phyloP scores from a whole-genome alignment of 2,113 vertebrate genomes.

The Spea multiplicata region DNA sequence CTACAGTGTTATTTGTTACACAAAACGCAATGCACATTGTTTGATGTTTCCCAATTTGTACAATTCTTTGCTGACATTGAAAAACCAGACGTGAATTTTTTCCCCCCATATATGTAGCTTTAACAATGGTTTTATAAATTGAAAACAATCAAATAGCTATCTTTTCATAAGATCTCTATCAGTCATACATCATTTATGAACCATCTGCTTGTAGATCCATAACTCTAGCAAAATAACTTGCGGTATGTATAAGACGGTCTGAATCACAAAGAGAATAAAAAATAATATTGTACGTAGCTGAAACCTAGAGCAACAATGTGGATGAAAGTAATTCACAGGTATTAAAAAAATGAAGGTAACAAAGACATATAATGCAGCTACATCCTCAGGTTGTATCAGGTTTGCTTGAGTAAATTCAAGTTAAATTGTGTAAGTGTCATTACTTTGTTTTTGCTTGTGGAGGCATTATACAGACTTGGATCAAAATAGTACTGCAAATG shows the following conservation, averaged over 20 bases:
- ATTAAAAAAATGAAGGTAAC: conserved; percentile 13
- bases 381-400: conserved; percentile 70
- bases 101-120: conserved; percentile 24
- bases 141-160: conserved; percentile 16
- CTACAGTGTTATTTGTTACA: conserved; percentile 1
- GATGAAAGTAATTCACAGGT: conserved; percentile 28
- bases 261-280: conserved; percentile 9
- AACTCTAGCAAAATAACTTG: conserved; percentile 30
- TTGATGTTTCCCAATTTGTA: not conserved
- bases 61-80: conserved; percentile 32
- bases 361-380: conserved; percentile 42
- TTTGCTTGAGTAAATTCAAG: conserved; percentile 68
- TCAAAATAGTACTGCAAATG: conserved; percentile 65
- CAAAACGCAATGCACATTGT: conserved; percentile 11
- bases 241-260: not conserved
- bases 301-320: not conserved
- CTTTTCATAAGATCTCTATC: conserved; percentile 18
- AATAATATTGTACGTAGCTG: not conserved
- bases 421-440: conserved; percentile 64
- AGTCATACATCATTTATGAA: conserved; percentile 44
- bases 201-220: conserved; percentile 19
- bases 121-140: conserved; percentile 19
- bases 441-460: conserved; percentile 63
- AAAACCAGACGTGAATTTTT: not conserved
- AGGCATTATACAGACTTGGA: conserved; percentile 65